These are phyloP conservation scores for Temnothorax rugatulus DNA, from an alignment of 2,888 invertebrate genomes.

Conservation along the genomic window DNA sequence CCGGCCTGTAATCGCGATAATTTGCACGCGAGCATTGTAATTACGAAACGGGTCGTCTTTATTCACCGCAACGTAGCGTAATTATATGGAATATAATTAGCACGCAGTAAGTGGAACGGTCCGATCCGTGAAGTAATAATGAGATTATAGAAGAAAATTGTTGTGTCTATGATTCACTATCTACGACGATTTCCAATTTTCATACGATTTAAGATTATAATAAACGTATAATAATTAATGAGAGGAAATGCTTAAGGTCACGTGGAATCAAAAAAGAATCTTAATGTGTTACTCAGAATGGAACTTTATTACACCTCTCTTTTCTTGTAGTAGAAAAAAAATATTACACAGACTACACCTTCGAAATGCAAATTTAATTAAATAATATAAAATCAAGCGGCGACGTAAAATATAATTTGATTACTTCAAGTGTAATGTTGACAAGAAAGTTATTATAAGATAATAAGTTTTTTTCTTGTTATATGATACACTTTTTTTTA, in stretches of 20 bases:
- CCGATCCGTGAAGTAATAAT: neutral
- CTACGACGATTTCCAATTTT: constrained; percentile 6
- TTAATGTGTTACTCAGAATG: neutral
- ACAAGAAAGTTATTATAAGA: neutral
- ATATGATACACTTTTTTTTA: neutral
- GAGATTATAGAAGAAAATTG: constrained; percentile 17
- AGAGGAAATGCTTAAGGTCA: neutral
- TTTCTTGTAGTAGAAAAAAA: neutral
- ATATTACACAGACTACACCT: neutral
- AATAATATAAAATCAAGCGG: neutral
- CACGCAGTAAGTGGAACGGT: neutral
- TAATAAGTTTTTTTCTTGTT: neutral
- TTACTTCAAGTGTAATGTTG: neutral
- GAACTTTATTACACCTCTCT: neutral
- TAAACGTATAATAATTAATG: neutral
- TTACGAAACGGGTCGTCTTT: constrained; percentile 12
- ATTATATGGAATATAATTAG: neutral
- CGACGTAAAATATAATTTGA: neutral
- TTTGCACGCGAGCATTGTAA: constrained; percentile 20
- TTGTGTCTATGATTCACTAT: neutral
- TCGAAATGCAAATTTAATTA: neutral
- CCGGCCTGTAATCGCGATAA: constrained; percentile 4
- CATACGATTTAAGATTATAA: neutral
- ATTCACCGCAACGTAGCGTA: neutral
- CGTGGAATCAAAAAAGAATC: too few species aligned